Evolutionary conservation across 2,888 invertebrate species (phyloP).

Genomic region (Eristalis tenax): DNA sequence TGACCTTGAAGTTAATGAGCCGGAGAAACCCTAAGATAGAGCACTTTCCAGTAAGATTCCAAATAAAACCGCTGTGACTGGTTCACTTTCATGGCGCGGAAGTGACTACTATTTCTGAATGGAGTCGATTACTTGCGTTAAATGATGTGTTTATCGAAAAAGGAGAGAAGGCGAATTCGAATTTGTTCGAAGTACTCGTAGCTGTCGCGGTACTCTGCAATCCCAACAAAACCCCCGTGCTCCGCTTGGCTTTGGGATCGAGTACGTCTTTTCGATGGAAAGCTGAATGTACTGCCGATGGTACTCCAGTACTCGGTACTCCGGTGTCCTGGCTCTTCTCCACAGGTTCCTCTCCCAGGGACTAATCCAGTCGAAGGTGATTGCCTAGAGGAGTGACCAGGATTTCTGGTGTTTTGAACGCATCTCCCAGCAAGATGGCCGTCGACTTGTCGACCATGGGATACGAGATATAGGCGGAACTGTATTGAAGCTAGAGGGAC

Average conservation of each 20-base stretch:
- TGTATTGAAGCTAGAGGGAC: conserved; percentile 76
- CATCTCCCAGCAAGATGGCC: conserved; percentile 78
- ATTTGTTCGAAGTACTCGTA: too few species aligned
- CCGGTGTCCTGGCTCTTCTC: conserved; percentile 73
- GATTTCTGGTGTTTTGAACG: conserved; percentile 75
- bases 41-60: too few species aligned
- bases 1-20: too few species aligned
- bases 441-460: conserved; percentile 78
- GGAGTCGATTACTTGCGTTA: too few species aligned
- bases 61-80: too few species aligned
- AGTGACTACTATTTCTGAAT: too few species aligned
- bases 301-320: too few species aligned
- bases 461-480: conserved; percentile 77
- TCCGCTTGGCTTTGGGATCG: conserved; percentile 80
- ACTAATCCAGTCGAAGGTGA: conserved; percentile 75
- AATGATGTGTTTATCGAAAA: too few species aligned
- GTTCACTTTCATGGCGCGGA: too few species aligned
- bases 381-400: conserved; percentile 68
- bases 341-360: conserved; percentile 49
- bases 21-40: too few species aligned
- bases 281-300: conserved; percentile 78
- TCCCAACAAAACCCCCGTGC: conserved; percentile 78
- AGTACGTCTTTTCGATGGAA: conserved; percentile 79
- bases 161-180: too few species aligned
- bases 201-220: conserved; percentile 80